phyloP scores from a whole-genome alignment of 1,140 invertebrate genomes.

The Ceratosolen fusciceps region DNA sequence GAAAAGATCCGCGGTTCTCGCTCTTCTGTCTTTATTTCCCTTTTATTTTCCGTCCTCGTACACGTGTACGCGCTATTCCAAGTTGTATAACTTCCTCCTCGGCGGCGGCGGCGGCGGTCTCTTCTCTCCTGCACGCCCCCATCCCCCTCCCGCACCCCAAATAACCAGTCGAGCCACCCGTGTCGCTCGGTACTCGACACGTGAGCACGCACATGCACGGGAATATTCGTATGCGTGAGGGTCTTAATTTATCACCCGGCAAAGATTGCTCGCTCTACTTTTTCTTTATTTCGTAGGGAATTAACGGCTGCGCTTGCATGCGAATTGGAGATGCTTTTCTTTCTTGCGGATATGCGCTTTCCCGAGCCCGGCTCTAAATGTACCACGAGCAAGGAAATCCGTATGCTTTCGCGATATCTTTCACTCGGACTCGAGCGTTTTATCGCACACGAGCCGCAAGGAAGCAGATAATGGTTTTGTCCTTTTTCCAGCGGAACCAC shows the following conservation, averaged over 20 bases:
- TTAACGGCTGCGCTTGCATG: not conserved
- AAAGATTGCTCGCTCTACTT: slow-evolving; percentile 18
- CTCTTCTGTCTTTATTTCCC: not conserved
- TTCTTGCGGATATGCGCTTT: not conserved
- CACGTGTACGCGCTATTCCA: not conserved
- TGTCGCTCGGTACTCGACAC: not conserved
- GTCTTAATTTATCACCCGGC: slow-evolving; percentile 2
- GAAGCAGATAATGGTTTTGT: not conserved
- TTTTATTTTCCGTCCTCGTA: not conserved
- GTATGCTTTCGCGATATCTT: not conserved
- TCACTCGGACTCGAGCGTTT: not conserved
- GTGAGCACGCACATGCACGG: not conserved
- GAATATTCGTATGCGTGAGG: slow-evolving; percentile 2
- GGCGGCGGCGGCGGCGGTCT: too few species aligned
- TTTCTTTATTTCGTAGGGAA: slow-evolving; percentile 29
- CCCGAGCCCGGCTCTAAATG: not conserved
- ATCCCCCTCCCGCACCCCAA: not conserved
- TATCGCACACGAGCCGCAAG: not conserved
- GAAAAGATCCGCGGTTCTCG: not conserved
- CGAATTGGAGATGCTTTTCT: slow-evolving; percentile 21
- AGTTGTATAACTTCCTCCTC: not conserved
- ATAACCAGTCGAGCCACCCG: not conserved
- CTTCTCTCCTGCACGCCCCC: not conserved
- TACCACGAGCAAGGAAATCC: not conserved
- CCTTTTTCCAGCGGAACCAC: not conserved